Conservation (phyloP, 2,797 vertebrate genomes). For the Poecilia gillii region DNA sequence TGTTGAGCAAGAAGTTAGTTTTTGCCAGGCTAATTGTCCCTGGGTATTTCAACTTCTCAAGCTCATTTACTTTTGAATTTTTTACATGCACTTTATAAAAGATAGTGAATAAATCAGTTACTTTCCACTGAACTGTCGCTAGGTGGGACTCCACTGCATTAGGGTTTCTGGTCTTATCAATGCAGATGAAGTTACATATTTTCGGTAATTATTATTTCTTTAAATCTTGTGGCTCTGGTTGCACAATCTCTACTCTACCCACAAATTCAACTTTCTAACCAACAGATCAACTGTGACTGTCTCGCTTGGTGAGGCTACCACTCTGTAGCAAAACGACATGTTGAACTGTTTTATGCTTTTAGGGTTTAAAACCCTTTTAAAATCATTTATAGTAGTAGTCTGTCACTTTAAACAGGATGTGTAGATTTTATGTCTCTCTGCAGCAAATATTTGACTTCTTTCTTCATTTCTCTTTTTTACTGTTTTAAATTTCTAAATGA, state of each 20-base stretch:
- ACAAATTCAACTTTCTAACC: not conserved
- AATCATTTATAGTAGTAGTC: not conserved
- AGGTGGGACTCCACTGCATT: not conserved
- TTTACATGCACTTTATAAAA: not conserved
- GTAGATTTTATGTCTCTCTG: constrained; percentile 8
- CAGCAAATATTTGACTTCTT: constrained; percentile 9
- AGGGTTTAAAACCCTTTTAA: not conserved
- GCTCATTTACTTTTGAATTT: not conserved
- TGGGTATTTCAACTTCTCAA: not conserved
- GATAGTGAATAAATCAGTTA: not conserved
- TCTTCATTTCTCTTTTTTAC: not conserved
- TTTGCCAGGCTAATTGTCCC: too few species aligned
- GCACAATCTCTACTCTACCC: not conserved
- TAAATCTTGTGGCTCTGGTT: not conserved
- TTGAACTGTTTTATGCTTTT: not conserved
- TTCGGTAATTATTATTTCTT: not conserved
- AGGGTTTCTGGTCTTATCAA: not conserved
- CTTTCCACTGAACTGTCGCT: not conserved
- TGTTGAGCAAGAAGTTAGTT: too few species aligned
- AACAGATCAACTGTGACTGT: not conserved
- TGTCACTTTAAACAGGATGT: not conserved
- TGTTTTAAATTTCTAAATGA: constrained; percentile 14
- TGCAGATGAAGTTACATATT: not conserved
- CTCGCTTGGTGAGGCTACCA: not conserved
- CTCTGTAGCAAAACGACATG: too few species aligned